phyloP scores from a whole-genome alignment of 2,113 vertebrate species.

The Pachycephala philippinensis region DNA sequence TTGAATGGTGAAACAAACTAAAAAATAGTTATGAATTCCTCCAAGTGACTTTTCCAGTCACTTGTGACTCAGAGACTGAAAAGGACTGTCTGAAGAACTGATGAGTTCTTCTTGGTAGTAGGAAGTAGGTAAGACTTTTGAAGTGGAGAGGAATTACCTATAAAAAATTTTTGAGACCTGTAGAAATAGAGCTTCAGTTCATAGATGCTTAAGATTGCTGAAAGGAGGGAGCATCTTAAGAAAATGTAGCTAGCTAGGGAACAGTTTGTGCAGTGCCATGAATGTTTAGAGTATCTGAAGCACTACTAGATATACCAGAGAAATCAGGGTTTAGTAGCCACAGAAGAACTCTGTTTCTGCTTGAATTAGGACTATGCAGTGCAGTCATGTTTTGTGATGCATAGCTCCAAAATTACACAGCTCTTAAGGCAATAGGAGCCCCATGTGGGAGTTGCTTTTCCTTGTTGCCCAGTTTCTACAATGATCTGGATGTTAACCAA shows the following conservation, averaged over 20 bases:
- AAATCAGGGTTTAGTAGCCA: background rate
- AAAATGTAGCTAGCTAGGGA: background rate
- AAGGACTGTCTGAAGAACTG: background rate
- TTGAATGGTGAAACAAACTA: background rate
- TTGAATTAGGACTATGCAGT: background rate
- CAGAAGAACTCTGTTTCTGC: background rate
- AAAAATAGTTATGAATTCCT: background rate
- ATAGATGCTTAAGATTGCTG: background rate
- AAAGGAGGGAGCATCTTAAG: background rate
- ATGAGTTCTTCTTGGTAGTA: background rate
- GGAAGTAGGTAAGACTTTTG: background rate
- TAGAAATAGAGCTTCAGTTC: background rate
- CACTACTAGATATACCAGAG: background rate
- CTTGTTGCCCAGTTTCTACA: conserved; percentile 6
- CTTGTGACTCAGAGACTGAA: conserved; percentile 15
- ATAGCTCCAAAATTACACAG: background rate
- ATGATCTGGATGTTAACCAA: conserved; percentile 25
- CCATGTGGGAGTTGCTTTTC: conserved; percentile 3
- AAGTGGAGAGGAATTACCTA: background rate
- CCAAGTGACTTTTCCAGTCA: background rate
- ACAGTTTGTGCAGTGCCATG: background rate
- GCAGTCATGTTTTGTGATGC: conserved; percentile 1
- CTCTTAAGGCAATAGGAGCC: background rate
- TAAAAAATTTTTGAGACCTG: background rate
- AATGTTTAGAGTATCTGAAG: background rate